Evolutionary conservation across 2,888 invertebrate genomes (phyloP).

Genomic region (Drosophila tanythrix): DNA sequence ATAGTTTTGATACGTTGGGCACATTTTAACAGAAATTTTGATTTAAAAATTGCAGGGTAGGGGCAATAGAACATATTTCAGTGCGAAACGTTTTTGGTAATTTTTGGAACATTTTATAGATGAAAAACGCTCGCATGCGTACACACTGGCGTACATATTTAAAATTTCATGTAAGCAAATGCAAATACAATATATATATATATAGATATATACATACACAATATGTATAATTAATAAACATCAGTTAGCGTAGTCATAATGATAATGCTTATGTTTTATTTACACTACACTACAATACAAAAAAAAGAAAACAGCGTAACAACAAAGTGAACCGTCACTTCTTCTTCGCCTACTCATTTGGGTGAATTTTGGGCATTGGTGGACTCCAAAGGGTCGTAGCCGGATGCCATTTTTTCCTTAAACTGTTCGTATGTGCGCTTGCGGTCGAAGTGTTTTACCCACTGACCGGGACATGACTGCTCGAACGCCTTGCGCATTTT

Average conservation of each 20-base stretch:
- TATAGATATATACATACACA: not conserved
- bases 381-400: constrained; percentile 90
- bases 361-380: constrained; percentile 28
- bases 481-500: constrained; percentile 91
- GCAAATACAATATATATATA: not conserved
- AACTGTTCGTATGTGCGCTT: constrained; percentile 94
- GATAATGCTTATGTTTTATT: constrained; percentile 52
- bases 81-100: not conserved
- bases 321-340: constrained; percentile 15
- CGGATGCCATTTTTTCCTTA: constrained; percentile 94
- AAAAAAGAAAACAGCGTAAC: constrained; percentile 48
- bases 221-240: not conserved
- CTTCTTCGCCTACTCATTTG: constrained; percentile 40
- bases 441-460: constrained; percentile 98
- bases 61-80: too few species aligned
- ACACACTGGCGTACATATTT: constrained; percentile 1
- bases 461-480: constrained; percentile 91
- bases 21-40: not conserved
- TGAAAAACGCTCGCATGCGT: not conserved
- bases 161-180: not conserved
- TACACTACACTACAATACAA: constrained; percentile 55
- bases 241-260: constrained; percentile 18
- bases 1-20: not conserved
- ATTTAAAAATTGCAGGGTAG: not conserved
- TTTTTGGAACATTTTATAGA: not conserved